A percentile compares a stretch with the other conserved stretches of the same genome.
Conservation (phyloP, 2,113 vertebrate genomes). For the Serilophus lunatus region DNA sequence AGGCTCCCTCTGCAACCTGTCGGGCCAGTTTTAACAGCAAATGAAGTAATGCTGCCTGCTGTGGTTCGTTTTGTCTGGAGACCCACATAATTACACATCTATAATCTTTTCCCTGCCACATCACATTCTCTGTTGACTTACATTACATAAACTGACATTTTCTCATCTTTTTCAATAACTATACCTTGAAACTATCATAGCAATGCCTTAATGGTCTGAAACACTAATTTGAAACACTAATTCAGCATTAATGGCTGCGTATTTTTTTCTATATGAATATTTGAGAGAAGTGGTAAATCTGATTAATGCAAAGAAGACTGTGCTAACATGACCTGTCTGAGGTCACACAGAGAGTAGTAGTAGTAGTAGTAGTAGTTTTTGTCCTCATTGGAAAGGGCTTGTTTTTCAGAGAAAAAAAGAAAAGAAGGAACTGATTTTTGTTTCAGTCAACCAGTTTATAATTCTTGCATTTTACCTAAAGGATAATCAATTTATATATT, state of each 20-base stretch:
- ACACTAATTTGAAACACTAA: conserved; percentile 35
- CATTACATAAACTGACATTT: conserved; percentile 3
- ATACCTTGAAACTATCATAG: background rate
- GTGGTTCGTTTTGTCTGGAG: background rate
- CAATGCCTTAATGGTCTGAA: background rate
- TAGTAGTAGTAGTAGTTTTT: background rate
- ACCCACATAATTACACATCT: background rate
- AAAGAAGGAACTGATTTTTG: background rate
- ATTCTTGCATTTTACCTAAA: background rate
- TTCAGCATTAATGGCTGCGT: background rate
- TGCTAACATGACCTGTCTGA: background rate
- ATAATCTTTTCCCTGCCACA: background rate
- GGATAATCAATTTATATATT: background rate
- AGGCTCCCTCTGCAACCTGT: background rate
- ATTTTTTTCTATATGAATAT: background rate
- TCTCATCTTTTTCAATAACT: background rate
- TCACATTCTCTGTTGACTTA: background rate
- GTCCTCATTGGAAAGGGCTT: background rate
- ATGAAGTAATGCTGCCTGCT: background rate
- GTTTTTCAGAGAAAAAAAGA: background rate
- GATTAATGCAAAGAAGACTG: background rate
- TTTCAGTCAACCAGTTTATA: background rate
- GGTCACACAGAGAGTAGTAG: background rate
- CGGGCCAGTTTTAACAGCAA: background rate
- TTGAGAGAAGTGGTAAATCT: background rate